A percentile compares a stretch with the other conserved stretches of the same genome.
These are phyloP conservation scores for Nasonia vitripennis DNA, from an alignment of 1,140 invertebrate species.

Conservation along the genomic window DNA sequence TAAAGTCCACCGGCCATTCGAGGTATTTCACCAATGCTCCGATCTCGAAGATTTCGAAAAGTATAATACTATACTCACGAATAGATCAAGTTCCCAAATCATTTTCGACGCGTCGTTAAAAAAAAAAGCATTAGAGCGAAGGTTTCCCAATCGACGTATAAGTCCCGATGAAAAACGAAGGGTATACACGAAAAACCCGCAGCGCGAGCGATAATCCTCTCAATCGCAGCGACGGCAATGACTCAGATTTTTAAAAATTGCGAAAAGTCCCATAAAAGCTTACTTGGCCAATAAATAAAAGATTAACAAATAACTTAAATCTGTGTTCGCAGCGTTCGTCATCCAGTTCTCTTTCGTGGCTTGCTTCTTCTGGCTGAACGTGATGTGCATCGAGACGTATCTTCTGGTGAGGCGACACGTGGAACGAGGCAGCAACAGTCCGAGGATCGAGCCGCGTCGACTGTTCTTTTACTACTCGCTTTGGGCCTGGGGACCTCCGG, in stretches of 20 bases:
- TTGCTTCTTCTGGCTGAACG: conserved; percentile 88
- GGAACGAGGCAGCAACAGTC: conserved; percentile 51
- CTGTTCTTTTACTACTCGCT: conserved; percentile 78
- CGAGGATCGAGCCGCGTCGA: conserved; percentile 61
- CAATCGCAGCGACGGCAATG: neutral
- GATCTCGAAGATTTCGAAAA: no score
- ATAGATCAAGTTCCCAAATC: no score
- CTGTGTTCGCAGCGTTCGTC: conserved; percentile 73
- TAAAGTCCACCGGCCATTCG: no score
- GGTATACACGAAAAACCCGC: neutral
- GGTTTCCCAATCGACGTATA: no score
- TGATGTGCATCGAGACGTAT: conserved; percentile 84
- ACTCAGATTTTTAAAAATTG: neutral
- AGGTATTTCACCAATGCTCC: no score
- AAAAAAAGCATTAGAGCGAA: neutral
- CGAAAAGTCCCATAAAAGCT: neutral
- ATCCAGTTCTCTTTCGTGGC: conserved; percentile 86
- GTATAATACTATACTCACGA: no score
- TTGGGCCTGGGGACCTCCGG: conserved; percentile 77
- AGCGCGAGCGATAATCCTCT: neutral
- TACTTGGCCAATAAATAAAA: neutral
- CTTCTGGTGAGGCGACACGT: conserved; percentile 67
- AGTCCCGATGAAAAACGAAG: neutral
- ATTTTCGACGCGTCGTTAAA: neutral
- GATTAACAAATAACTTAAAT: conserved; percentile 25